Evolutionary conservation across 2,888 invertebrate species (phyloP).

Genomic region (Cephus pygmeus): DNA sequence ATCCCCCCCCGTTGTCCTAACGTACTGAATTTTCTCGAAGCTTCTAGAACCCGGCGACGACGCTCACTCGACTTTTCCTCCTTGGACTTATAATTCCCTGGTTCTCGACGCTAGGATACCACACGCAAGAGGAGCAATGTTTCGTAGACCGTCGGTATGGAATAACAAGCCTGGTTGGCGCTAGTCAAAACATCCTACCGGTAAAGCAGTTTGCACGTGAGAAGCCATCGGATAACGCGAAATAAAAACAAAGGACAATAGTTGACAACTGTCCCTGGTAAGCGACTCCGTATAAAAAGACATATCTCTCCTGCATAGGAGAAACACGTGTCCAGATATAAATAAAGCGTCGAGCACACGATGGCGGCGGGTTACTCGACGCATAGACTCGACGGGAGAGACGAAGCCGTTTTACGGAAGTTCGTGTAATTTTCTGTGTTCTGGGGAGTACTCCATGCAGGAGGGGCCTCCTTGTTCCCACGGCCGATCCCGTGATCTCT

Average conservation of each 20-base stretch:
- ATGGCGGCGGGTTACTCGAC: neutral
- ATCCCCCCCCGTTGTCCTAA: neutral
- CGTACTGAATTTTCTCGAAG: neutral
- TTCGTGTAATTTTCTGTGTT: constrained; percentile 9
- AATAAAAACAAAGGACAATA: neutral
- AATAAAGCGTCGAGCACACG: neutral
- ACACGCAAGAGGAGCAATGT: neutral
- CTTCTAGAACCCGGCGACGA: too few relatives aligned
- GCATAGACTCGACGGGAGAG: neutral
- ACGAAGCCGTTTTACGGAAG: constrained; percentile 3
- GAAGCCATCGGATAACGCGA: neutral
- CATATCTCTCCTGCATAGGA: neutral
- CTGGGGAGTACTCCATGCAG: constrained; percentile 15
- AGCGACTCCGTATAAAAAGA: neutral
- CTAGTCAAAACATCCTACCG: neutral
- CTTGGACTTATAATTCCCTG: neutral
- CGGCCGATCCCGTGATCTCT: constrained; percentile 63
- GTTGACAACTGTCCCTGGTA: neutral
- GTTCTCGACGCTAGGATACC: neutral
- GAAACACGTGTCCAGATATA: neutral
- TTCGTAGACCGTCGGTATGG: neutral
- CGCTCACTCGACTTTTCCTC: neutral
- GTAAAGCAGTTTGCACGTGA: neutral
- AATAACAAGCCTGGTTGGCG: neutral
- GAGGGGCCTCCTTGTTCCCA: constrained; percentile 53